phyloP scores from a whole-genome alignment of 2,113 vertebrate species.

The Corynorhinus townsendii region DNA sequence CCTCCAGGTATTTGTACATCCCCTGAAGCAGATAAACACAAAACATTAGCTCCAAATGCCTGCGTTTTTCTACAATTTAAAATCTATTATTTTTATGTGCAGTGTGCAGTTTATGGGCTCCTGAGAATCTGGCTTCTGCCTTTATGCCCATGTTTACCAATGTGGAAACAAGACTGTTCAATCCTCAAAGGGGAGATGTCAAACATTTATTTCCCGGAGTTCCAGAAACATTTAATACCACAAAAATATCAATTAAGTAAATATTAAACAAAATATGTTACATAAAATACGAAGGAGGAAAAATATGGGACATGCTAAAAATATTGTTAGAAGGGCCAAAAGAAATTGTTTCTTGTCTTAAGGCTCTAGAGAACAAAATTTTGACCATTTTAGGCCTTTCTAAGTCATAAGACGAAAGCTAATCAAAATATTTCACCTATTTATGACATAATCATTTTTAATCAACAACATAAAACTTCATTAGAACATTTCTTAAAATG shows the following conservation, averaged over 20 bases:
- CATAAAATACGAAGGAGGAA: not conserved
- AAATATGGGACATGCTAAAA: not conserved
- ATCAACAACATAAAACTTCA: constrained; percentile 22
- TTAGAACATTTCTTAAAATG: not conserved
- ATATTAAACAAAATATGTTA: not conserved
- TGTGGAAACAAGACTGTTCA: not conserved
- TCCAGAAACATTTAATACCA: not conserved
- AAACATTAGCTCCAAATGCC: constrained; percentile 41
- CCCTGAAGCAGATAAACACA: constrained; percentile 82
- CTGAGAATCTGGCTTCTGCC: not conserved
- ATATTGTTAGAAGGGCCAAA: not conserved
- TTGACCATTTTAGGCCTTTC: not conserved
- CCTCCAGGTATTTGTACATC: constrained; percentile 89
- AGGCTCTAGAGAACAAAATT: not conserved
- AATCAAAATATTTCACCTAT: constrained; percentile 20
- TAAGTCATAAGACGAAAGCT: not conserved
- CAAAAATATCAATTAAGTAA: not conserved
- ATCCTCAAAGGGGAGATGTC: not conserved
- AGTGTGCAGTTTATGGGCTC: not conserved
- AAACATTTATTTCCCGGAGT: not conserved
- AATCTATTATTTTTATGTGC: not conserved
- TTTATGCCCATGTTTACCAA: not conserved
- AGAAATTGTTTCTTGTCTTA: constrained; percentile 9
- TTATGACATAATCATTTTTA: constrained; percentile 31
- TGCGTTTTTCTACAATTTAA: not conserved